Percentiles rank a stretch among this genome's conserved stretches.
Conservation (phyloP, 2,888 invertebrate genomes). For the Chirona hameri region DNA sequence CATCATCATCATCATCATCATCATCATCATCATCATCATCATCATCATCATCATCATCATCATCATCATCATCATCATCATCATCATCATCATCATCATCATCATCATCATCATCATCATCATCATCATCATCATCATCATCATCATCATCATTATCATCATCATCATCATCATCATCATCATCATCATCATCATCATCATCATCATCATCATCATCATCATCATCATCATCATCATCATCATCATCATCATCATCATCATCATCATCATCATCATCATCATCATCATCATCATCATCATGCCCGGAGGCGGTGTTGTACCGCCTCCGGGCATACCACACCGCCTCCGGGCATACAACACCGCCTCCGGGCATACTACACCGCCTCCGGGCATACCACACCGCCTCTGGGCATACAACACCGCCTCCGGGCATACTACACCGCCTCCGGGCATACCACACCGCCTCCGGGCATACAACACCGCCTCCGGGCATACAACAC, state of each 20-base stretch:
- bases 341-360: too few relatives aligned
- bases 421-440: too few relatives aligned
- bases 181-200: constrained; percentile 22
- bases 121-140: constrained; percentile 22
- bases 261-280: constrained; percentile 22
- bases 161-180: constrained; percentile 22
- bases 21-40: constrained; percentile 22
- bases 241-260: constrained; percentile 22
- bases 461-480: too few relatives aligned
- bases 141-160: constrained; percentile 22
- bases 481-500: too few relatives aligned
- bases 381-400: too few relatives aligned
- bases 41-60: constrained; percentile 22
- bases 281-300: too few relatives aligned
- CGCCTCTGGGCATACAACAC: too few relatives aligned
- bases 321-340: too few relatives aligned
- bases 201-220: constrained; percentile 22
- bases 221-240: too few relatives aligned
- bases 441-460: too few relatives aligned
- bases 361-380: too few relatives aligned
- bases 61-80: constrained; percentile 22
- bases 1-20: constrained; percentile 9
- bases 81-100: constrained; percentile 22
- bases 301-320: too few relatives aligned
- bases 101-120: constrained; percentile 22